Percentiles rank a stretch among this genome's conserved stretches.
Conservation (phyloP, 2,888 invertebrate genomes). For the Drosophila barbarae region DNA sequence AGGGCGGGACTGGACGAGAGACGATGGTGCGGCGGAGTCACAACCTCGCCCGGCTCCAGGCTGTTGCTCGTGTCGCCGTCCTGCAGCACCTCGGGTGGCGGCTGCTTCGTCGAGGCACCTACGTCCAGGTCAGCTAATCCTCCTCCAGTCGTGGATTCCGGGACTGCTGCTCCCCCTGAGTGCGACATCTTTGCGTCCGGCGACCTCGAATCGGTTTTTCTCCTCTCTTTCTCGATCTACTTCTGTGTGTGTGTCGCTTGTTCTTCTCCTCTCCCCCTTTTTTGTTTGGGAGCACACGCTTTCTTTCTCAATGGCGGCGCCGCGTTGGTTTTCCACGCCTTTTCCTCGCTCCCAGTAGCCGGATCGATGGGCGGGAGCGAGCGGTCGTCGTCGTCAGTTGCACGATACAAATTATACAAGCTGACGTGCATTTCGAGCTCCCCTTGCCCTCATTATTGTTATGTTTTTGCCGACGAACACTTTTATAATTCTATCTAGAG, state of each 20-base stretch:
- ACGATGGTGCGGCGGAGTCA: slow-evolving; percentile 74
- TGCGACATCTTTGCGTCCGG: slow-evolving; percentile 30
- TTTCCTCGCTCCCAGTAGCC: slow-evolving; percentile 15
- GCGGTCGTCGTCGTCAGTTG: slow-evolving; percentile 20
- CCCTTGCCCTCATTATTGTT: slow-evolving; percentile 7
- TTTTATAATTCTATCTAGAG: too few species aligned
- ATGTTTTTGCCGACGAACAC: neutral
- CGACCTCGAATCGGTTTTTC: slow-evolving; percentile 24
- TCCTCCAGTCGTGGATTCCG: neutral
- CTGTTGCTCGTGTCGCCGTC: slow-evolving; percentile 70
- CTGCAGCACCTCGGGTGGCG: slow-evolving; percentile 59
- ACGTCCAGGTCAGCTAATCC: neutral
- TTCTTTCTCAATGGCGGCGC: slow-evolving; percentile 44
- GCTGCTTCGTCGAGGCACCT: neutral
- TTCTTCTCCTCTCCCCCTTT: slow-evolving; percentile 14
- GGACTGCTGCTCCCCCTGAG: slow-evolving; percentile 9
- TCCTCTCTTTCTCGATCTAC: slow-evolving; percentile 12
- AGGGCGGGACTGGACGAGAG: slow-evolving; percentile 16
- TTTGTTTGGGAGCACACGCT: slow-evolving; percentile 40
- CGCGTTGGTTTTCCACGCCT: slow-evolving; percentile 32
- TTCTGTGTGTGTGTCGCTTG: slow-evolving; percentile 11
- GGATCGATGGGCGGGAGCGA: slow-evolving; percentile 21
- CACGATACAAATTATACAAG: slow-evolving; percentile 12
- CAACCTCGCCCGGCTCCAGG: slow-evolving; percentile 77
- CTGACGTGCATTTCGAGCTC: slow-evolving; percentile 5